Evolutionary conservation across 2,113 vertebrate species (phyloP).

Genomic region (Pollimyrus isidori): DNA sequence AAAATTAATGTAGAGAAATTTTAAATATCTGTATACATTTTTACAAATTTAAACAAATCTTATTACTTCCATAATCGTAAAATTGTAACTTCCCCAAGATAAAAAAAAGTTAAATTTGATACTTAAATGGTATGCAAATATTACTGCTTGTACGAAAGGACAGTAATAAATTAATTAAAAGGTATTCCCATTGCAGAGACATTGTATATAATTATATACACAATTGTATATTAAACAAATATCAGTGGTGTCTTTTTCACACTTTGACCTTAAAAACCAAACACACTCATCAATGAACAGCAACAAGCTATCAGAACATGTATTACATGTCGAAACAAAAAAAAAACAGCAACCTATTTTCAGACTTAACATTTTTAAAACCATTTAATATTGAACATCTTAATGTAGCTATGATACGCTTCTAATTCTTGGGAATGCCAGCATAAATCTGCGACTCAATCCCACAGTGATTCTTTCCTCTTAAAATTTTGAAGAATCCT

Average conservation of each 20-base stretch:
- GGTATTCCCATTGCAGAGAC: neutral
- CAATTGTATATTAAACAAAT: neutral
- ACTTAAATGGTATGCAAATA: neutral
- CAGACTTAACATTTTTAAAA: neutral
- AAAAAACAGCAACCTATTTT: neutral
- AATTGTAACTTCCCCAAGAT: neutral
- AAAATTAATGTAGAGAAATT: neutral
- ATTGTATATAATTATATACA: neutral
- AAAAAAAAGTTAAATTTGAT: neutral
- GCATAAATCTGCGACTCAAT: conserved; percentile 88
- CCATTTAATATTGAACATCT: neutral
- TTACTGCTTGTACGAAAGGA: neutral
- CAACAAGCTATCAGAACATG: neutral
- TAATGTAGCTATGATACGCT: neutral
- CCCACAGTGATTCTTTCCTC: conserved; percentile 85
- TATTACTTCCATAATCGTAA: neutral
- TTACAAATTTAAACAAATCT: neutral
- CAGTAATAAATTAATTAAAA: neutral
- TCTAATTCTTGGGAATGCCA: conserved; percentile 63
- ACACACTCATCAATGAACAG: neutral
- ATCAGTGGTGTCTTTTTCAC: neutral
- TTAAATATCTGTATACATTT: neutral
- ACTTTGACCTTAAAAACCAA: neutral
- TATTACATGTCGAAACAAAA: neutral
- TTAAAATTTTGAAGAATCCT: conserved; percentile 89